Evolutionary conservation across 2,888 invertebrate genomes (phyloP), one percentile per base, ranked within the genome.

Genomic region (Lasioglossum marginatum): DNA sequence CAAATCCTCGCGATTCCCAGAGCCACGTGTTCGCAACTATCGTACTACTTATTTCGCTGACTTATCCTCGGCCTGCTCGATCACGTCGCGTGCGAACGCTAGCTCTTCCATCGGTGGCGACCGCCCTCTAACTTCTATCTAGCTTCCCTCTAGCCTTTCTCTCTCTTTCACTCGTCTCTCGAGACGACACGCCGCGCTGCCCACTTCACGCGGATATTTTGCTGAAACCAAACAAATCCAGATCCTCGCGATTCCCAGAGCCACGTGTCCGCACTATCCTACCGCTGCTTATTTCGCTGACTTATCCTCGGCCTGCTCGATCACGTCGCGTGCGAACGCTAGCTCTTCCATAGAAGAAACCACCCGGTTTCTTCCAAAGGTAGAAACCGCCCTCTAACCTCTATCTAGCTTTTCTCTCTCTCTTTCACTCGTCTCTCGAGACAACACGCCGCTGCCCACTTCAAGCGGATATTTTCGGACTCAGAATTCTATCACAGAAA

Each of bases 301-400:
- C 63, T 81, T 72, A 40, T 82, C 75, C 70, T 37, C 34, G 63
- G 63, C 63, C 63, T 4, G 60, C 27, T 77, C 77, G 37, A 4
- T 76, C 72, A 79, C 79, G 76, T 70, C 43, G n/a, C 73, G 27
- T n/a, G 76, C 52, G 52, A 72, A 76, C 57, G 72, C 57, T 66
- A 57, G 43, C 27, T 77, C 79, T 78, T 81, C 80, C 83, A 87
- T 87, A 71, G n/a, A n/a, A n/a, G n/a, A n/a, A n/a, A n/a, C n/a
- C n/a, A n/a, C n/a, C n/a, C n/a, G n/a, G n/a, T n/a, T n/a, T 77
- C 79, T 78, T 81, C 80, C 83, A 87, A 83, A 71, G 75, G 87
- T 63, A 52, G 81, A 40, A 60, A 77, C 77, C 63, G 27, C 43
- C 23, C 60, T 31, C 63, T 60, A 34, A 16, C 14, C 27, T 14